phyloP scores from a whole-genome alignment of 1,140 invertebrate species.

The Brachionus asplanchnoidis region DNA sequence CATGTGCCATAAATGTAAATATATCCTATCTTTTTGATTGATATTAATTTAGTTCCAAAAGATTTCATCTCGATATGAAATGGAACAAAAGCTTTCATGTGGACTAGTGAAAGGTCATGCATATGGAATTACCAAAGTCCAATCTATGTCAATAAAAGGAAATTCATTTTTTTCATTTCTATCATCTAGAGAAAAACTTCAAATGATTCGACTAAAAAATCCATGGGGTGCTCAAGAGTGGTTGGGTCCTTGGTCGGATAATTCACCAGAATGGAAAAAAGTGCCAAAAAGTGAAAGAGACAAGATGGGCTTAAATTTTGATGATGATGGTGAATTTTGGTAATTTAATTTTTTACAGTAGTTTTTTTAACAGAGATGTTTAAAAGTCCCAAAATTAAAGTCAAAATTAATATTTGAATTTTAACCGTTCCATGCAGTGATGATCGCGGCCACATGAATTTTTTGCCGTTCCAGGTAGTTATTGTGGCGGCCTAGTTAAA shows the following conservation, averaged over 20 bases:
- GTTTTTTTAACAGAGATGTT: too few species aligned
- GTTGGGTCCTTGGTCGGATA: conserved; percentile 62
- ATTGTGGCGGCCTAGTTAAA: too few species aligned
- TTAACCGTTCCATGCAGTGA: too few species aligned
- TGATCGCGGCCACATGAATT: too few species aligned
- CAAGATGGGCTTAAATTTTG: conserved; percentile 49
- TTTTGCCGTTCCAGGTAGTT: too few species aligned
- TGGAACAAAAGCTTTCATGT: conserved; percentile 56
- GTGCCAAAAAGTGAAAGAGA: conserved; percentile 55
- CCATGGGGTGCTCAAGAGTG: conserved; percentile 63
- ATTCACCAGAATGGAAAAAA: conserved; percentile 65
- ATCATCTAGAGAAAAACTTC: conserved; percentile 29
- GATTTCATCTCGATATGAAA: conserved; percentile 35
- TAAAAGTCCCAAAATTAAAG: too few species aligned
- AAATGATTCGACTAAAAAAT: conserved; percentile 58
- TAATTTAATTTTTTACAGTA: conserved; percentile 48
- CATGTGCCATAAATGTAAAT: conserved; percentile 36
- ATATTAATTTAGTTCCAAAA: not conserved
- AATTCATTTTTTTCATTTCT: conserved; percentile 19
- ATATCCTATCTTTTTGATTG: conserved; percentile 49
- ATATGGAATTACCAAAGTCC: conserved; percentile 71
- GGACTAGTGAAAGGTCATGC: conserved; percentile 61
- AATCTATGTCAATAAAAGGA: conserved; percentile 31
- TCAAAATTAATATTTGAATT: too few species aligned
- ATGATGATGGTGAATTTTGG: conserved; percentile 60